A percentile compares a stretch with the other conserved stretches of the same genome.
Conservation (phyloP, 2,797 vertebrate genomes). For the Podarcis lilfordi region DNA sequence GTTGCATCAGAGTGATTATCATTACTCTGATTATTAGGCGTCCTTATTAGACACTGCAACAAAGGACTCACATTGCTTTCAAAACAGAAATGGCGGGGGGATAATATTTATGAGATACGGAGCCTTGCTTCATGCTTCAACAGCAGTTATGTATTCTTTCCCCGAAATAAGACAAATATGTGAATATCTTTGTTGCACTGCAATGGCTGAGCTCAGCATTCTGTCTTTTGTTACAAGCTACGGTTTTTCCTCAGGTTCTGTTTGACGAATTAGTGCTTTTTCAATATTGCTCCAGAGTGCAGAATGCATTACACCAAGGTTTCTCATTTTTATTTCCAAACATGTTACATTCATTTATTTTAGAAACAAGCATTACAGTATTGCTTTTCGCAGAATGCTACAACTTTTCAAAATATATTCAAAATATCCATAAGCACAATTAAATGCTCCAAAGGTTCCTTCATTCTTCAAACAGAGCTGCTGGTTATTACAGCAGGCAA, state of each 20-base stretch:
- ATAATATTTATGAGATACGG: background rate
- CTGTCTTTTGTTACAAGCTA: background rate
- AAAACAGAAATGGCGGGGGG: background rate
- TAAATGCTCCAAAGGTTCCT: constrained; percentile 2
- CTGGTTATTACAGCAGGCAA: constrained; percentile 10
- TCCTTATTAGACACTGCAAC: background rate
- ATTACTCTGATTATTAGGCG: background rate
- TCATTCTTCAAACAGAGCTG: constrained; percentile 3
- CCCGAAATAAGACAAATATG: background rate
- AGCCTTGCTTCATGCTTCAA: background rate
- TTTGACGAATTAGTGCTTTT: constrained; percentile 5
- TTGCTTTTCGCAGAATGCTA: background rate
- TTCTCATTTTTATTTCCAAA: constrained; percentile 22
- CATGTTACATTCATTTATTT: constrained; percentile 23
- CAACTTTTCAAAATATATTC: constrained; percentile 25
- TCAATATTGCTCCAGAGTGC: background rate
- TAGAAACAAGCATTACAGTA: constrained; percentile 30
- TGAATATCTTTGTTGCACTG: background rate
- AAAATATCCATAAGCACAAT: background rate
- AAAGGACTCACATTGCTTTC: background rate
- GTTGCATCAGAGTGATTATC: background rate
- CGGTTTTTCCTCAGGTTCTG: background rate
- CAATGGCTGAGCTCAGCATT: constrained; percentile 2
- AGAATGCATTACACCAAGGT: constrained; percentile 22
- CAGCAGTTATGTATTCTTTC: background rate